A percentile compares a stretch with the other conserved stretches of the same genome.
Evolutionary conservation across 30 jellyfish, hydroid and myxozoan species (phyloP).

Genomic region (Chrysaora quinquecirrha): DNA sequence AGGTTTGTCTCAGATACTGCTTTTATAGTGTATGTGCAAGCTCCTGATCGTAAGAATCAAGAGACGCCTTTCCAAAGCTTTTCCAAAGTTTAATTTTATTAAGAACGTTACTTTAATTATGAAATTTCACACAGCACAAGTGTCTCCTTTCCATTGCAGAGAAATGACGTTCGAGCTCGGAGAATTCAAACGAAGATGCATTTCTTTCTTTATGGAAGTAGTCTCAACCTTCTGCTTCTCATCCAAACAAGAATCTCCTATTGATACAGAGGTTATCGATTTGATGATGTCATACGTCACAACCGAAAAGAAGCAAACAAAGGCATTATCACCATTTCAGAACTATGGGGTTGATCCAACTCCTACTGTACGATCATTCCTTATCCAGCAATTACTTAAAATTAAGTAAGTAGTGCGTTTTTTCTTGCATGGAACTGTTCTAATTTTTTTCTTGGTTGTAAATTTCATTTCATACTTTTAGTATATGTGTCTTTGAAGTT

Average conservation of each 20-base stretch:
- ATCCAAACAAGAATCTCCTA: slow-evolving; percentile 5
- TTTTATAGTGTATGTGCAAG: no score
- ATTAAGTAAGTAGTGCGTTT: slow-evolving; percentile 8
- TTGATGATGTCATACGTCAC: slow-evolving; percentile 61
- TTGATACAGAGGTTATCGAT: slow-evolving; percentile 36
- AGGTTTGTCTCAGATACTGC: no score
- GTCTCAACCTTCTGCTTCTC: slow-evolving; percentile 70
- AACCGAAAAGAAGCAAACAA: slow-evolving; percentile 41
- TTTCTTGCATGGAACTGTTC: background rate
- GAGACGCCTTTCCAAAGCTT: no score
- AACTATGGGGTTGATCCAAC: slow-evolving; percentile 80
- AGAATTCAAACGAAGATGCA: slow-evolving; percentile 50
- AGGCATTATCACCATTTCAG: slow-evolving; percentile 68
- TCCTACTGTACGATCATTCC: slow-evolving; percentile 79
- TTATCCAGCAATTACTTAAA: slow-evolving; percentile 72
- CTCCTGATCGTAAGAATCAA: no score
- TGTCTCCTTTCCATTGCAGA: slow-evolving; percentile 23
- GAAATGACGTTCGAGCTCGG: slow-evolving; percentile 16
- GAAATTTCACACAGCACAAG: no score
- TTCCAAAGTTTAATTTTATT: no score
- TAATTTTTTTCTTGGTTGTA: background rate
- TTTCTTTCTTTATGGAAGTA: slow-evolving; percentile 59
- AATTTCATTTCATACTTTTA: no score
- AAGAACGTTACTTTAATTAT: no score
- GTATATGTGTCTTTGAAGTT: no score